Evolutionary conservation across 2,113 vertebrate species (phyloP).

Genomic region (Passer montanus): DNA sequence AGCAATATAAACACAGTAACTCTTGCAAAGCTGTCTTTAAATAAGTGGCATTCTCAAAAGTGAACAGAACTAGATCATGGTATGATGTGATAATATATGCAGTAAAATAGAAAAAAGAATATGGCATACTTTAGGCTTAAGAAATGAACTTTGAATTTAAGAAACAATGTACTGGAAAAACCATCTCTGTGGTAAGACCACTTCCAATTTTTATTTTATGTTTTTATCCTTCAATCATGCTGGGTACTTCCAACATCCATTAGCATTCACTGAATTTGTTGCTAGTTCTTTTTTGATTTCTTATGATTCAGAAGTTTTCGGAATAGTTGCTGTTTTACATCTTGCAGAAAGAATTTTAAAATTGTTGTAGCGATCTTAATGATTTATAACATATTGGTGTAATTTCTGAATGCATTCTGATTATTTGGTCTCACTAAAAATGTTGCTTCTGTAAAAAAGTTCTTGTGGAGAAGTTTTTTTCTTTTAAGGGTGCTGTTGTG

Average conservation of each 20-base stretch:
- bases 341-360: neutral
- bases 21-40: neutral
- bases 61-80: neutral
- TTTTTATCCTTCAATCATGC: neutral
- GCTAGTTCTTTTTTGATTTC: neutral
- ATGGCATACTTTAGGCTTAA: neutral
- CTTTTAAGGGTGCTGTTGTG: neutral
- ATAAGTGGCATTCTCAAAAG: neutral
- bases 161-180: neutral
- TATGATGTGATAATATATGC: neutral
- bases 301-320: neutral
- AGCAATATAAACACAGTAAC: neutral
- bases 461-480: neutral
- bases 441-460: neutral
- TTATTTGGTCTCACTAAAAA: neutral
- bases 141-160: neutral
- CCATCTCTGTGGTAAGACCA: neutral
- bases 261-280: neutral
- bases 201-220: neutral
- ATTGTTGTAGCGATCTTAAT: neutral
- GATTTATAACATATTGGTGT: neutral
- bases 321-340: neutral
- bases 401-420: neutral
- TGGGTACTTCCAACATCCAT: neutral
- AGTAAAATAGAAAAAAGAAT: neutral